Evolutionary conservation across 2,888 invertebrate species (phyloP).

Genomic region (Diadromus collaris): DNA sequence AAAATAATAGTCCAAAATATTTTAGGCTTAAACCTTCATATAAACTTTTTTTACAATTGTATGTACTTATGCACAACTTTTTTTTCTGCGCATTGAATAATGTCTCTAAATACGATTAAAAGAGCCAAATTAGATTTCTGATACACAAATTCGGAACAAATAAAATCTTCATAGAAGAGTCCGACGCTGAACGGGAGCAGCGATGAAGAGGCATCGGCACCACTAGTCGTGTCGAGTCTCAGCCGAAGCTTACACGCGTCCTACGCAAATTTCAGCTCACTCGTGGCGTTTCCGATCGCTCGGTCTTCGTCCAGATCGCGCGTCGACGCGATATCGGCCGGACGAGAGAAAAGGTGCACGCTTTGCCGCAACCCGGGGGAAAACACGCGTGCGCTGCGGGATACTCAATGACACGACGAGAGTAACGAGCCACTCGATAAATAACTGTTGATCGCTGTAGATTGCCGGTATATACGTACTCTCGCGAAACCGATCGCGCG

Average conservation of each 20-base stretch:
- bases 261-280: constrained; percentile 32
- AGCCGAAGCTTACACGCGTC: background rate
- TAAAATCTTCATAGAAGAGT: too few species aligned
- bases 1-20: too few species aligned
- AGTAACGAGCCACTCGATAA: constrained; percentile 56
- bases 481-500: constrained; percentile 19
- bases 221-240: background rate
- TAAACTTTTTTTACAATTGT: too few species aligned
- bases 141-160: too few species aligned
- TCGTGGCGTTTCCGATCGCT: constrained; percentile 13
- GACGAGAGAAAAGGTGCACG: constrained; percentile 28
- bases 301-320: background rate
- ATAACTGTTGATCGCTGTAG: constrained; percentile 50
- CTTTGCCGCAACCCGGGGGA: background rate
- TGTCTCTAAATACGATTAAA: too few species aligned
- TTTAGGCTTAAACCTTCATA: too few species aligned
- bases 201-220: constrained; percentile 26
- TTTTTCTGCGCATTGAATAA: too few species aligned
- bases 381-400: constrained; percentile 29
- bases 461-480: constrained; percentile 27
- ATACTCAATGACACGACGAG: constrained; percentile 51
- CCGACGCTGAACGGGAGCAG: constrained; percentile 23
- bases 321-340: background rate
- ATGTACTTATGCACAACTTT: too few species aligned
- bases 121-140: too few species aligned